These are phyloP conservation scores for Nemoura dubitans DNA, from an alignment of 2,888 invertebrate species.

Conservation along the genomic window DNA sequence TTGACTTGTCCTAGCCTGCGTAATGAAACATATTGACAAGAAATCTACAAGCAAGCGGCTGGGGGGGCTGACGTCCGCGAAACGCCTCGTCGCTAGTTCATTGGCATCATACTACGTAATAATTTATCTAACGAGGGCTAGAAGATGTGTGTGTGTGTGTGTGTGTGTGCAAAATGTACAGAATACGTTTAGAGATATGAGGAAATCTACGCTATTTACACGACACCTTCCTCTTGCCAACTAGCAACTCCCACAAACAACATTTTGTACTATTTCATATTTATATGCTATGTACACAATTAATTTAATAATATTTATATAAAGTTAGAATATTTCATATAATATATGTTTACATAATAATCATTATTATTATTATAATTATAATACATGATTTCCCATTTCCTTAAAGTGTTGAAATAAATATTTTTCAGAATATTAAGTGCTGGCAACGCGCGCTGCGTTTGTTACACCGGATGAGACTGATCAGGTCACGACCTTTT, in stretches of 20 bases:
- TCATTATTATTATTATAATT: slow-evolving; percentile 46
- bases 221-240: background rate
- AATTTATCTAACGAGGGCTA: background rate
- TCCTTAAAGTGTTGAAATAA: slow-evolving; percentile 43
- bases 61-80: background rate
- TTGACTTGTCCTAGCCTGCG: background rate
- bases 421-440: background rate
- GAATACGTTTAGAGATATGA: background rate
- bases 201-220: background rate
- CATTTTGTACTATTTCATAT: slow-evolving; percentile 51
- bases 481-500: no score
- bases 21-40: background rate
- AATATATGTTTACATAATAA: slow-evolving; percentile 31
- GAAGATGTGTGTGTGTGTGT: slow-evolving; percentile 19
- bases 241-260: slow-evolving; percentile 39
- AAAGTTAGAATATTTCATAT: slow-evolving; percentile 45
- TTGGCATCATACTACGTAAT: background rate
- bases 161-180: slow-evolving; percentile 33
- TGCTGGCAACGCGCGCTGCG: background rate
- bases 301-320: slow-evolving; percentile 50
- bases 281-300: slow-evolving; percentile 45
- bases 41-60: background rate
- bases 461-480: slow-evolving; percentile 10
- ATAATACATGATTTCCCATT: slow-evolving; percentile 49
- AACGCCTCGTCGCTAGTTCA: background rate